Evolutionary conservation across 2,888 invertebrate species (phyloP).

Genomic region (Anorthoa munda): DNA sequence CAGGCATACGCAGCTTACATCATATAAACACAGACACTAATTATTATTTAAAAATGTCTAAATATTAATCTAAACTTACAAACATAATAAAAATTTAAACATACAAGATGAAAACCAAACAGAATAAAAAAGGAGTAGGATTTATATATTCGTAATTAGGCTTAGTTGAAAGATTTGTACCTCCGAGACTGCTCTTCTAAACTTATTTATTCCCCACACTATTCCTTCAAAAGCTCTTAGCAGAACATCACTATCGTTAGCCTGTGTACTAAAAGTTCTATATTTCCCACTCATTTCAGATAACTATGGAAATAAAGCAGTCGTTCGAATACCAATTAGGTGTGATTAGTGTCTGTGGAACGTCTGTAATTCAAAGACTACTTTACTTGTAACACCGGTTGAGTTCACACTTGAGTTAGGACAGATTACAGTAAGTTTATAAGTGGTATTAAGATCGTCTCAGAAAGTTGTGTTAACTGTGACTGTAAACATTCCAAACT

Average conservation of each 20-base stretch:
- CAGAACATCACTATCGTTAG: slow-evolving; percentile 17
- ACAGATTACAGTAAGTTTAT: not conserved
- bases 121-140: no score
- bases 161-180: no score
- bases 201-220: not conserved
- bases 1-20: no score
- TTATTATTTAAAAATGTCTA: no score
- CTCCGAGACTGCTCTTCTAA: no score
- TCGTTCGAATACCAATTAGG: slow-evolving; percentile 61
- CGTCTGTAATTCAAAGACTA: slow-evolving; percentile 14
- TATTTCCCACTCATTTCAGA: slow-evolving; percentile 56
- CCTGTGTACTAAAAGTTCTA: slow-evolving; percentile 45
- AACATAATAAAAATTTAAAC: no score
- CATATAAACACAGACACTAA: no score
- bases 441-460: not conserved
- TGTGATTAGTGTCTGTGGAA: slow-evolving; percentile 46
- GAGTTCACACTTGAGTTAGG: slow-evolving; percentile 1
- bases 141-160: no score
- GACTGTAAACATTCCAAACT: not conserved
- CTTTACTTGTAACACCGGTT: slow-evolving; percentile 30
- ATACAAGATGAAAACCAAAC: no score
- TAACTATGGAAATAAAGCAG: slow-evolving; percentile 59
- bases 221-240: slow-evolving; percentile 35
- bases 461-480: not conserved
- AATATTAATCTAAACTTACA: no score